A percentile compares a stretch with the other conserved stretches of the same genome.
phyloP scores from a whole-genome alignment of 2,797 vertebrate species.

The Hirundo rustica region DNA sequence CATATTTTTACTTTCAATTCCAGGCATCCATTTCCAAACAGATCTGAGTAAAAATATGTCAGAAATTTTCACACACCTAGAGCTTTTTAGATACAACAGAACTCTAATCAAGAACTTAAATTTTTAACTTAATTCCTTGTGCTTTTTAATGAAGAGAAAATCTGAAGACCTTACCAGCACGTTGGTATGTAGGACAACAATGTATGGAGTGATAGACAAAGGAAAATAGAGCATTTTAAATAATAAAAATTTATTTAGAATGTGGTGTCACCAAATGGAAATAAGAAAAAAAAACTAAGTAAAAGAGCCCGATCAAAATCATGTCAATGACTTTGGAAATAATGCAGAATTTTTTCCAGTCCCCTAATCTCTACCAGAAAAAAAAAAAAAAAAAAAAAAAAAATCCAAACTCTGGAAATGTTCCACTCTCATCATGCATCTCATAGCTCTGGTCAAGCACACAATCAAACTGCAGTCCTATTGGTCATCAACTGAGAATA shows the following conservation, averaged over 20 bases:
- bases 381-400: no score
- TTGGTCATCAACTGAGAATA: background rate
- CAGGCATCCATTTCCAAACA: background rate
- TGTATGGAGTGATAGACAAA: accelerated
- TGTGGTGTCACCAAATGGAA: background rate
- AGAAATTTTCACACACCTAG: background rate
- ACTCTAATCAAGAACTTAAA: background rate
- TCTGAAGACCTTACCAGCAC: background rate
- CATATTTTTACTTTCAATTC: background rate
- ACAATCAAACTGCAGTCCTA: background rate
- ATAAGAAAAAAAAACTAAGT: background rate
- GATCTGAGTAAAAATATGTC: background rate
- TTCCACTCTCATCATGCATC: background rate
- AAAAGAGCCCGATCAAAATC: background rate
- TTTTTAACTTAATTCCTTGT: background rate
- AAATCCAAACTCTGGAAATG: background rate
- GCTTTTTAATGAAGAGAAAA: background rate
- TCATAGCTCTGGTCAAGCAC: background rate
- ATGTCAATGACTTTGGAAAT: background rate
- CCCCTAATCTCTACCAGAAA: background rate
- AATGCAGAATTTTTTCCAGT: background rate
- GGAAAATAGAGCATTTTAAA: background rate
- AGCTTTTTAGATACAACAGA: background rate
- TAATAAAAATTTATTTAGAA: background rate
- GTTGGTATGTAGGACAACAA: background rate